These are phyloP conservation scores for Acleris literana DNA, from an alignment of 2,888 invertebrate species.

Conservation along the genomic window DNA sequence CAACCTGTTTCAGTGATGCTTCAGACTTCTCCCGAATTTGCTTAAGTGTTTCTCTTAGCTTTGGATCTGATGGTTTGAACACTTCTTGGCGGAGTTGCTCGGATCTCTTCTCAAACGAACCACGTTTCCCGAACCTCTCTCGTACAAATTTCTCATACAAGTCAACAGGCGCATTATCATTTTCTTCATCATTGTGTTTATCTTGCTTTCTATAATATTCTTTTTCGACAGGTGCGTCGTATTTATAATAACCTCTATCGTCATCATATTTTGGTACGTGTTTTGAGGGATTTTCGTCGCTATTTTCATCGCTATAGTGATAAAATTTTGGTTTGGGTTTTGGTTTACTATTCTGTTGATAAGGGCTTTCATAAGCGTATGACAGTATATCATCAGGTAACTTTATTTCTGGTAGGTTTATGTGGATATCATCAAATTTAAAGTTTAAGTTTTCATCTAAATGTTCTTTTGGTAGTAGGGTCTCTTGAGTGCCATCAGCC, in stretches of 20 bases:
- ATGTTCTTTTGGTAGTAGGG: slow-evolving; percentile 53
- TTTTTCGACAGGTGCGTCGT: slow-evolving; percentile 43
- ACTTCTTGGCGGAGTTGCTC: slow-evolving; percentile 54
- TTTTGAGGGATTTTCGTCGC: slow-evolving; percentile 40
- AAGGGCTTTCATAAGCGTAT: slow-evolving; percentile 56
- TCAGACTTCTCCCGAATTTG: slow-evolving; percentile 71
- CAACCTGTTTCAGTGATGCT: slow-evolving; percentile 66
- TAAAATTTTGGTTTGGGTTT: slow-evolving; percentile 49
- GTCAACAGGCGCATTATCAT: slow-evolving; percentile 61
- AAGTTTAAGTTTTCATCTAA: slow-evolving; percentile 71
- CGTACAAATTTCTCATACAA: slow-evolving; percentile 77
- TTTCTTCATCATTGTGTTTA: slow-evolving; percentile 44
- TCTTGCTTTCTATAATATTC: slow-evolving; percentile 53
- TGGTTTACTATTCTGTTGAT: slow-evolving; percentile 47
- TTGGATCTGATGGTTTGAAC: slow-evolving; percentile 53
- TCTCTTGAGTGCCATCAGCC: slow-evolving; percentile 57
- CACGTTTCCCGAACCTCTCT: slow-evolving; percentile 73
- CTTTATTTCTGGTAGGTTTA: slow-evolving; percentile 76
- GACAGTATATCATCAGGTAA: slow-evolving; percentile 75
- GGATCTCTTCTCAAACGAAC: slow-evolving; percentile 62
- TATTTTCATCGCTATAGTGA: slow-evolving; percentile 51
- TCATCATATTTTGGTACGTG: slow-evolving; percentile 39
- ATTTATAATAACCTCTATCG: slow-evolving; percentile 39
- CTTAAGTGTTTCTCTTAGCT: slow-evolving; percentile 62
- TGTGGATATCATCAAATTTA: slow-evolving; percentile 69